Percentiles rank a stretch among this genome's conserved stretches.
These are phyloP conservation scores for Rhodinocichla rosea DNA, from an alignment of 2,113 vertebrate species.

Conservation along the genomic window DNA sequence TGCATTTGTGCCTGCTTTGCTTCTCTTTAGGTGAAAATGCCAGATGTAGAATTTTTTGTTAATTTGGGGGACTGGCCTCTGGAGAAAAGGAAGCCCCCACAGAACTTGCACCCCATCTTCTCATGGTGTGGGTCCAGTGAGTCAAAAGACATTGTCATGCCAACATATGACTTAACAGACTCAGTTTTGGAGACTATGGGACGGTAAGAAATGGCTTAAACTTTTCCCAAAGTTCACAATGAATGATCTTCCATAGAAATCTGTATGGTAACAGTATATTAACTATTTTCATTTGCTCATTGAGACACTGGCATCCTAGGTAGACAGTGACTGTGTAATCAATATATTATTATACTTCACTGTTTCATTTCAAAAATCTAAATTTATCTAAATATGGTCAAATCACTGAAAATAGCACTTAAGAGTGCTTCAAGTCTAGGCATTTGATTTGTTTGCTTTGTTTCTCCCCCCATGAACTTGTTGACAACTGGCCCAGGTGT, in stretches of 20 bases:
- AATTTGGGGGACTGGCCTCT: conserved; percentile 98
- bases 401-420: neutral
- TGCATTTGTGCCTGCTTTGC: neutral
- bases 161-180: conserved; percentile 96
- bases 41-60: conserved; percentile 95
- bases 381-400: neutral
- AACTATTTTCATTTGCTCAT: neutral
- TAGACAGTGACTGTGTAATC: neutral
- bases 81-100: conserved; percentile 83
- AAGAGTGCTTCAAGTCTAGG: neutral
- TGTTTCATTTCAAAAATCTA: neutral
- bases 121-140: conserved; percentile 97
- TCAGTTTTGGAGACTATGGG: conserved; percentile 98
- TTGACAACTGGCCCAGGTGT: neutral
- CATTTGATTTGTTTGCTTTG: neutral
- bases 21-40: conserved; percentile 84
- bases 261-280: neutral
- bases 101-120: conserved; percentile 89
- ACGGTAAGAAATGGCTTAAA: conserved; percentile 75
- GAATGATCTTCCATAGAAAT: neutral
- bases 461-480: neutral
- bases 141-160: conserved; percentile 95
- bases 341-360: neutral
- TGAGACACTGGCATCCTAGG: neutral
- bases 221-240: neutral